Percentiles rank a stretch among this genome's conserved stretches.
Conservation (phyloP, 2,888 invertebrate species). For the Syrista parreyssii region DNA sequence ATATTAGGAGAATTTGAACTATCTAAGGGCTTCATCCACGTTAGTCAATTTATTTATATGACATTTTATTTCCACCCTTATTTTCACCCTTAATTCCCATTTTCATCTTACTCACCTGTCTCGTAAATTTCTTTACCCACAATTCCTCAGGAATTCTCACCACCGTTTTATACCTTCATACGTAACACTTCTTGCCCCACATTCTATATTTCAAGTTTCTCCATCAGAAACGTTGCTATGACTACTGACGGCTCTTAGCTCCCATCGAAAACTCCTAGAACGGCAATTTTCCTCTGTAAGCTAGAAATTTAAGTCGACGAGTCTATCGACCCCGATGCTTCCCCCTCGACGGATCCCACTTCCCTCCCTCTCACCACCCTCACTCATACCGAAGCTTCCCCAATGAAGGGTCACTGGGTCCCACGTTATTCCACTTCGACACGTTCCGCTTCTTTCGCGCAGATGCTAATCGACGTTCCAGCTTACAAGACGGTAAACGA, state of each 20-base stretch:
- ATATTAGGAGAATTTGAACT: too few relatives aligned
- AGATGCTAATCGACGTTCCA: neutral
- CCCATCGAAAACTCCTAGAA: neutral
- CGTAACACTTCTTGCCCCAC: neutral
- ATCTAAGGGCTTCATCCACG: too few relatives aligned
- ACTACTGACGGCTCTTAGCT: neutral
- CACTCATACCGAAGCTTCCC: neutral
- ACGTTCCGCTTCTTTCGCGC: neutral
- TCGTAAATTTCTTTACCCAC: neutral
- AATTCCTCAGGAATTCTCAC: neutral
- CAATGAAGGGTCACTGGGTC: neutral
- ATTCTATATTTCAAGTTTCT: neutral
- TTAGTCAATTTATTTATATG: too few relatives aligned
- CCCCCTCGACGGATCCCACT: neutral
- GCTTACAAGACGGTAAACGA: neutral
- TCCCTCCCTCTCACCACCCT: neutral
- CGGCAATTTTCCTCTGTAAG: neutral
- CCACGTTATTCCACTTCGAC: neutral
- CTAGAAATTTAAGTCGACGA: neutral
- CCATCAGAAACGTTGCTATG: neutral
- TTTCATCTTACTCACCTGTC: too few relatives aligned
- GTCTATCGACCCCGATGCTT: neutral
- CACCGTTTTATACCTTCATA: neutral
- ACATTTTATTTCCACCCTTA: too few relatives aligned
- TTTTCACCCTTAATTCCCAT: too few relatives aligned